These are phyloP conservation scores for Platygyra sinensis DNA, from an alignment of 64 coral and sea anemone species.

Conservation along the genomic window DNA sequence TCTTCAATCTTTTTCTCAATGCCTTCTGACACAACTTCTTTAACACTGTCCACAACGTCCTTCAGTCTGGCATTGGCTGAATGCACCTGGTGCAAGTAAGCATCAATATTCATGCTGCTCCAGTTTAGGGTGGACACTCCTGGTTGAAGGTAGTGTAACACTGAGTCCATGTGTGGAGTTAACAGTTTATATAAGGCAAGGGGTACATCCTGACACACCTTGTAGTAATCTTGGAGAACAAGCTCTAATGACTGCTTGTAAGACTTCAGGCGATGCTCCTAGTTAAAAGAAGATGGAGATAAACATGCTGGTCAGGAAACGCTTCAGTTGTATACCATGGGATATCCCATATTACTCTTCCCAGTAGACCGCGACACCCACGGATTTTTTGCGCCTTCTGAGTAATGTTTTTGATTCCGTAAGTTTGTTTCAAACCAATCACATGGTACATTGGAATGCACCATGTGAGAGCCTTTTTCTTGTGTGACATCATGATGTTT, in stretches of 20 bases:
- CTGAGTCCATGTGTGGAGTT: constrained; percentile 91
- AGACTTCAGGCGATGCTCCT: constrained; percentile 92
- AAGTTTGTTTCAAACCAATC: too few species aligned
- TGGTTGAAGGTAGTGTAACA: constrained; percentile 91
- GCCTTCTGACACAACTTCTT: constrained; percentile 65
- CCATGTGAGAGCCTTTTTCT: too few species aligned
- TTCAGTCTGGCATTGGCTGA: constrained; percentile 72
- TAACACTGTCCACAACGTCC: constrained; percentile 79
- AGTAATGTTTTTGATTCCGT: too few species aligned
- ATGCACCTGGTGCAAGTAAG: constrained; percentile 96
- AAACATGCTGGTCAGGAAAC: background rate
- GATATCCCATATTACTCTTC: too few species aligned
- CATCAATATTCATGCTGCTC: constrained; percentile 99
- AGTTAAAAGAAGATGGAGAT: background rate
- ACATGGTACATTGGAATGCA: too few species aligned
- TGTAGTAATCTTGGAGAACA: constrained; percentile 87
- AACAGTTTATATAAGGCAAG: constrained; percentile 71
- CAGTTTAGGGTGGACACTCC: constrained; percentile 91
- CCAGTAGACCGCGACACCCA: too few species aligned
- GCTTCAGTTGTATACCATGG: too few species aligned
- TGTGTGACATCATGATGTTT: too few species aligned
- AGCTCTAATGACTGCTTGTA: constrained; percentile 94
- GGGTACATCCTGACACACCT: constrained; percentile 81
- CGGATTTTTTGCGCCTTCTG: too few species aligned
- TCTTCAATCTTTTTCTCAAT: constrained; percentile 84